Conservation (phyloP, 2,113 vertebrate species). For the Myrmecophaga tridactyla region DNA sequence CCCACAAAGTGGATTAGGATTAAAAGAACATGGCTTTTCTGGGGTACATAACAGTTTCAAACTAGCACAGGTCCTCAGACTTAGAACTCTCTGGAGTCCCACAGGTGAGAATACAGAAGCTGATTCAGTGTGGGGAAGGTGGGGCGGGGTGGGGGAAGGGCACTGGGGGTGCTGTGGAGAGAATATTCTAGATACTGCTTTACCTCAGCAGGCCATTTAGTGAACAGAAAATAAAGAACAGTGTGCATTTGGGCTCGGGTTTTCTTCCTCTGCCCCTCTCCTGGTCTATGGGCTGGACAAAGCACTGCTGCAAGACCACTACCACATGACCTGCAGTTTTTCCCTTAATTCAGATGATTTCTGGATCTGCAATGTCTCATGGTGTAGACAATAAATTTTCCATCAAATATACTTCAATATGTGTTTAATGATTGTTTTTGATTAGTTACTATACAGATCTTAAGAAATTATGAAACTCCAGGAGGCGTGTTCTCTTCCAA, state of each 20-base stretch:
- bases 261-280: background rate
- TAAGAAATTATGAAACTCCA: background rate
- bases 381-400: background rate
- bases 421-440: background rate
- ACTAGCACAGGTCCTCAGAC: too few species aligned
- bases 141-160: background rate
- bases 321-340: background rate
- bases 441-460: background rate
- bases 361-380: background rate
- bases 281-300: background rate
- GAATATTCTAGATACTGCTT: too few species aligned
- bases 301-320: background rate
- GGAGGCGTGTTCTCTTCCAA: background rate
- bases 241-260: too few species aligned
- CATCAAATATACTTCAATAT: background rate
- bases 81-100: background rate
- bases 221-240: background rate
- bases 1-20: too few species aligned
- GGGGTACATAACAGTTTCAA: too few species aligned
- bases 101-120: background rate
- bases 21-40: too few species aligned
- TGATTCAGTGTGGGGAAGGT: background rate
- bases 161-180: too few species aligned
- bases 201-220: too few species aligned
- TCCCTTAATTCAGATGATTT: background rate